Evolutionary conservation across 2,113 vertebrate species (phyloP).

Genomic region (Pteruthius melanotis): DNA sequence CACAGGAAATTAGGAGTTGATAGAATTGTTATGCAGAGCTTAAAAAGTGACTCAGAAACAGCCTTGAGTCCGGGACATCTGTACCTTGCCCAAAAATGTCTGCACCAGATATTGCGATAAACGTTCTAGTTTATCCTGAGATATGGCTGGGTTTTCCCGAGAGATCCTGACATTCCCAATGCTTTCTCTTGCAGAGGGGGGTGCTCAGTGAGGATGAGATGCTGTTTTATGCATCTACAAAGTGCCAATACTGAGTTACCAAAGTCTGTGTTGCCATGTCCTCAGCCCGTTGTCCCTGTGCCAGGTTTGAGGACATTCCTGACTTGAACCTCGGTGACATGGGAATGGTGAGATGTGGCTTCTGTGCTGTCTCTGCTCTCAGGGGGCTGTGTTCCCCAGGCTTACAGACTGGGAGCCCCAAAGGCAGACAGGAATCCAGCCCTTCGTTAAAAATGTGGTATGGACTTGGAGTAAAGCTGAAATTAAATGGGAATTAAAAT

Average conservation of each 20-base stretch:
- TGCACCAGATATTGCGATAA: not conserved
- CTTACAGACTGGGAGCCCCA: not conserved
- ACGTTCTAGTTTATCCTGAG: not conserved
- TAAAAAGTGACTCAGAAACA: not conserved
- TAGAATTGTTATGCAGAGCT: not conserved
- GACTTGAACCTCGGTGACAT: accelerated
- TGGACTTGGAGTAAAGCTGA: not conserved
- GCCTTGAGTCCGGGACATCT: no score
- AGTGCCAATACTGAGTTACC: not conserved
- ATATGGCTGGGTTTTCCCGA: not conserved
- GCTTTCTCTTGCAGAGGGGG: accelerated
- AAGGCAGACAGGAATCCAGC: not conserved
- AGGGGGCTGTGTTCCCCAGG: not conserved
- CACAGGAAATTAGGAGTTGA: not conserved
- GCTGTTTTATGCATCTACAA: accelerated
- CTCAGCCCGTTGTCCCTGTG: not conserved
- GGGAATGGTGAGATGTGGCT: not conserved
- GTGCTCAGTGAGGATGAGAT: not conserved
- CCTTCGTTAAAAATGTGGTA: not conserved
- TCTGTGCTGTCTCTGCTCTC: not conserved
- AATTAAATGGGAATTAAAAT: not conserved
- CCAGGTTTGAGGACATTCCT: not conserved
- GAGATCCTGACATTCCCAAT: accelerated
- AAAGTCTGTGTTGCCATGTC: not conserved
- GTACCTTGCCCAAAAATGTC: not conserved